These are phyloP conservation scores for Pammene aurita DNA, from an alignment of 2,888 invertebrate species.

Conservation along the genomic window DNA sequence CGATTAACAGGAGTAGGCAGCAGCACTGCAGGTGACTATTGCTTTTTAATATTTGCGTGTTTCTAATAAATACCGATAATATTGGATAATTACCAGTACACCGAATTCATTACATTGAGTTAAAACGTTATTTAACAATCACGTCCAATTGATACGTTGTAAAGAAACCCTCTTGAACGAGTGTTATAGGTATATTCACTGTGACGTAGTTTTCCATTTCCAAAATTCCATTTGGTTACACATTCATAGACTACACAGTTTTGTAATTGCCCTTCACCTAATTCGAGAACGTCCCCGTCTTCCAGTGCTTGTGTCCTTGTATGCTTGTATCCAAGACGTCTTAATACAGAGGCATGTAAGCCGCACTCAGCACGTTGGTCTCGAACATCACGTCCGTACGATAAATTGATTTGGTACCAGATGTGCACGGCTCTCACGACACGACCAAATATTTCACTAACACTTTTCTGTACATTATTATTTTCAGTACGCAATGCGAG, in stretches of 20 bases:
- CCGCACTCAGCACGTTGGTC: constrained; percentile 45
- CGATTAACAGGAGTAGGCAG: no score
- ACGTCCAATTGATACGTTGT: no score
- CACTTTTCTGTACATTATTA: constrained; percentile 61
- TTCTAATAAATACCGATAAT: no score
- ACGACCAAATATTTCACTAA: constrained; percentile 59
- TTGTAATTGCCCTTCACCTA: neutral
- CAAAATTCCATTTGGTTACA: no score
- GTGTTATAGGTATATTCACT: no score
- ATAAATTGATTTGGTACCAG: constrained; percentile 70
- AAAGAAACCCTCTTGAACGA: no score
- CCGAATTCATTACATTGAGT: no score
- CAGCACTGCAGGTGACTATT: no score
- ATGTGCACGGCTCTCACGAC: constrained; percentile 60
- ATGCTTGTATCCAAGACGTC: constrained; percentile 29
- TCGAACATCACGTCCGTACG: constrained; percentile 62
- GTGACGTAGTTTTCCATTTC: no score
- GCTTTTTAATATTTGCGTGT: no score
- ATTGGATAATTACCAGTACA: no score
- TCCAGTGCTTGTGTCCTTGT: constrained; percentile 12
- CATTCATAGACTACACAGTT: neutral
- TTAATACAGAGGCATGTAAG: constrained; percentile 40
- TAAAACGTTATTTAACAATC: no score
- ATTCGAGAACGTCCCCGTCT: constrained; percentile 1
- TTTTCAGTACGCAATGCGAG: constrained; percentile 46